These are phyloP conservation scores for Porites cylindrica DNA, from an alignment of 92 coral and sea anemone genomes.

Conservation along the genomic window DNA sequence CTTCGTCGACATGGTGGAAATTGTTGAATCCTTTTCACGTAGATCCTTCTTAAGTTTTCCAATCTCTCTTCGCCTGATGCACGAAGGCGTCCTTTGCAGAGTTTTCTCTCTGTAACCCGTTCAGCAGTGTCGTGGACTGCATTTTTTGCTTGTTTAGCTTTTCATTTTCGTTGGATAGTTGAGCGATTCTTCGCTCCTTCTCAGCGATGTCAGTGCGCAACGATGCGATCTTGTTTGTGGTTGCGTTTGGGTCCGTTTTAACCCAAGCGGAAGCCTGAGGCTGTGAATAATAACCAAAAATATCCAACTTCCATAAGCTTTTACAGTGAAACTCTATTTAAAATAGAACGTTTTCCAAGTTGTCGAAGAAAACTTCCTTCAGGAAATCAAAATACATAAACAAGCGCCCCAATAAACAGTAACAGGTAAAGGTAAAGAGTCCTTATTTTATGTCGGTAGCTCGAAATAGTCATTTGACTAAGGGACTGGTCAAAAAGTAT, in stretches of 20 bases:
- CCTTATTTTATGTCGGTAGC: background rate
- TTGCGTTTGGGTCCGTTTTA: conserved; percentile 68
- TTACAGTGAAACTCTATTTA: too few species aligned
- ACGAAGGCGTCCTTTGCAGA: conserved; percentile 65
- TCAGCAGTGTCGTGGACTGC: too few species aligned
- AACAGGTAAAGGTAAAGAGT: background rate
- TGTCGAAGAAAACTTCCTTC: too few species aligned
- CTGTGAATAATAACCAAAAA: conserved; percentile 8
- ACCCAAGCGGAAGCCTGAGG: conserved; percentile 55
- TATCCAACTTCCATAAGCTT: too few species aligned
- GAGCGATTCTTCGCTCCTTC: conserved; percentile 84
- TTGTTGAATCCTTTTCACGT: conserved; percentile 83
- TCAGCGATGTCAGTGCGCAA: conserved; percentile 90
- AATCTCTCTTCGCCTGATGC: conserved; percentile 86
- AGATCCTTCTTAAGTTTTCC: conserved; percentile 86
- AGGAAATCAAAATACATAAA: background rate
- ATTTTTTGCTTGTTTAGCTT: conserved; percentile 47
- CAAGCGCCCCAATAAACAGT: background rate
- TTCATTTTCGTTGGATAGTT: conserved; percentile 73
- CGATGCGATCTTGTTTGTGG: conserved; percentile 87
- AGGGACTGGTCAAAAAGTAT: too few species aligned
- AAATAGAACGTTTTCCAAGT: too few species aligned
- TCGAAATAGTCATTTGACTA: too few species aligned
- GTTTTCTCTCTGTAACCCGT: too few species aligned
- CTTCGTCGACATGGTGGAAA: conserved; percentile 88